Conservation (phyloP, 35 echinoderm and acorn worm species). For the Anneissia japonica region DNA sequence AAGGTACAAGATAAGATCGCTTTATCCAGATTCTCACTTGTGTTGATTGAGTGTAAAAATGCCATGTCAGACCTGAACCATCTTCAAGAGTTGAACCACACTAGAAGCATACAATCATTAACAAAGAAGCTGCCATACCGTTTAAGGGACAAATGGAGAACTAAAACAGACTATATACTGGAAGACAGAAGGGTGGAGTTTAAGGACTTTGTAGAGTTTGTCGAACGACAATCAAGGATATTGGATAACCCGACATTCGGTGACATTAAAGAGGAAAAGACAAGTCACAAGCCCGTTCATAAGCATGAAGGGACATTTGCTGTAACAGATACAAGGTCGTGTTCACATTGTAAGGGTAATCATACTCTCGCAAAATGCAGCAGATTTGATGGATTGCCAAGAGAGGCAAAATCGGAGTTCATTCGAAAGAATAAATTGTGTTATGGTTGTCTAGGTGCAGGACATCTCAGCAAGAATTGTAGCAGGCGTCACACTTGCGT, state of each 20-base stretch:
- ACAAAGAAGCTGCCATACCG: conserved; percentile 1
- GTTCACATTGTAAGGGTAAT: too few species aligned
- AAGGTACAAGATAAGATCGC: too few species aligned
- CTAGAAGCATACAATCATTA: background rate
- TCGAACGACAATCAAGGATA: background rate
- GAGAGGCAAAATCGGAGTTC: too few species aligned
- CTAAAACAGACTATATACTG: background rate
- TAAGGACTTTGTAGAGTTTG: conserved; percentile 12
- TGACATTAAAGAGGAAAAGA: background rate
- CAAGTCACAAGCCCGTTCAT: too few species aligned
- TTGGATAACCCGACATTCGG: conserved; percentile 9
- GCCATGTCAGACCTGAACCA: background rate
- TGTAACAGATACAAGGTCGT: too few species aligned
- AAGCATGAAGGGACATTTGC: too few species aligned
- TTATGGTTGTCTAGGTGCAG: too few species aligned
- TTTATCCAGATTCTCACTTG: background rate
- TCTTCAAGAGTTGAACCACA: background rate
- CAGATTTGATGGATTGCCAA: too few species aligned
- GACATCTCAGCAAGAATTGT: too few species aligned
- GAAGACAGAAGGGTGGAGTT: background rate
- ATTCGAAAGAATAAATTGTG: too few species aligned
- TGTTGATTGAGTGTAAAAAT: conserved; percentile 8
- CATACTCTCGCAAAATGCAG: too few species aligned
- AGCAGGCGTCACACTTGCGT: too few species aligned
- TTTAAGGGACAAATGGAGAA: conserved; percentile 7